These are phyloP conservation scores for Pyrrhura leucotis DNA, from an alignment of 2,797 vertebrate species.

Conservation along the genomic window DNA sequence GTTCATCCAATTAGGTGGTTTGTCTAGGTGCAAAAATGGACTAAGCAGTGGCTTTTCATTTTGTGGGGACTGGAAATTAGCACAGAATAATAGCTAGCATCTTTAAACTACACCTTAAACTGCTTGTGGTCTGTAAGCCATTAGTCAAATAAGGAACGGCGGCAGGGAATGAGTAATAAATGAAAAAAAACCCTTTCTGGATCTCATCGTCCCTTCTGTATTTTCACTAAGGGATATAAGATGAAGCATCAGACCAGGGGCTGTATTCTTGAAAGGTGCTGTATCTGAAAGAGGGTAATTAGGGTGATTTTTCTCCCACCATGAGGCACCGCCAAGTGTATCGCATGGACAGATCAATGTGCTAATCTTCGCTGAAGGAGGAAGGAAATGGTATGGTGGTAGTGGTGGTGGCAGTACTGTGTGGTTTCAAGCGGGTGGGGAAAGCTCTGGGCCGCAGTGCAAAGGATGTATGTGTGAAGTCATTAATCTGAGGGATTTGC, in stretches of 20 bases:
- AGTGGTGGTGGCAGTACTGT: not conserved
- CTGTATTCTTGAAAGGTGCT: not conserved
- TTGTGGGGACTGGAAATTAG: not conserved
- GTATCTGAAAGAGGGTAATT: not conserved
- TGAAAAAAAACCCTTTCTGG: not conserved
- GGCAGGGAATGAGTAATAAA: not conserved
- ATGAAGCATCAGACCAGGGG: not conserved
- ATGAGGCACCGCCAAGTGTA: not conserved
- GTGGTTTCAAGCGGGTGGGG: not conserved
- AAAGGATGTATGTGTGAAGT: slow-evolving; percentile 8
- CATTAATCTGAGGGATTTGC: slow-evolving; percentile 4
- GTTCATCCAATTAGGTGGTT: not conserved
- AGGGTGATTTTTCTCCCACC: not conserved
- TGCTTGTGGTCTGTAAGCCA: not conserved
- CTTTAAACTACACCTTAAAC: not conserved
- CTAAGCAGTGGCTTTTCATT: not conserved
- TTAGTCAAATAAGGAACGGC: not conserved
- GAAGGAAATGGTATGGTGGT: not conserved
- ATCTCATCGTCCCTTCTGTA: accelerated
- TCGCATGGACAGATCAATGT: accelerated
- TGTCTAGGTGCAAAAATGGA: not conserved
- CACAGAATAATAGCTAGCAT: not conserved
- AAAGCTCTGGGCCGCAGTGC: not conserved
- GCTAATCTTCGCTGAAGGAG: not conserved
- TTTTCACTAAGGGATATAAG: not conserved